Percentiles rank a stretch among this genome's conserved stretches.
phyloP scores from a whole-genome alignment of 2,888 invertebrate species.

The Drosophila hamatofila region DNA sequence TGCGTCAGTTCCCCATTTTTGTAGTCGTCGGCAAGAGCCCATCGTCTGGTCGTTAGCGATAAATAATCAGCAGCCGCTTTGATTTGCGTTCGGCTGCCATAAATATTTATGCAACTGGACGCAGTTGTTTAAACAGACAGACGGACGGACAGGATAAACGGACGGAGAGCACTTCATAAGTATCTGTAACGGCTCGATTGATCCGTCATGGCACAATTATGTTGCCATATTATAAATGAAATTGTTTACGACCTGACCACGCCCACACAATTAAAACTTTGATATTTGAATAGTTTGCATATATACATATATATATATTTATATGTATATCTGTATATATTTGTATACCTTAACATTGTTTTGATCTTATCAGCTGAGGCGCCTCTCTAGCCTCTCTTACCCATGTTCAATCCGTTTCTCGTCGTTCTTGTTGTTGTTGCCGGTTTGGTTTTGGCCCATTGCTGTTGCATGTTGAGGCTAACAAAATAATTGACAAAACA shows the following conservation, averaged over 20 bases:
- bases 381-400: constrained; percentile 1
- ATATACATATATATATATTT: constrained; percentile 34
- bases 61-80: constrained; percentile 69
- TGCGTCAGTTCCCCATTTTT: constrained; percentile 31
- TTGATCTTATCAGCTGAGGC: constrained; percentile 74
- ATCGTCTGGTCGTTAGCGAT: constrained; percentile 57
- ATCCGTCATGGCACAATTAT: constrained; percentile 32
- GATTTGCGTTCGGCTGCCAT: constrained; percentile 54
- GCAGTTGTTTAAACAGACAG: constrained; percentile 59
- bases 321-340: constrained; percentile 21
- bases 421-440: constrained; percentile 1
- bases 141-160: background rate
- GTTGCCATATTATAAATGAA: constrained; percentile 44
- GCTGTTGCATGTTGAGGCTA: constrained; percentile 75
- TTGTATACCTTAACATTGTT: constrained; percentile 52
- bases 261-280: constrained; percentile 66
- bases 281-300: constrained; percentile 23
- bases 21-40: constrained; percentile 24
- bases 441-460: constrained; percentile 13
- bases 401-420: background rate
- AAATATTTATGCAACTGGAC: constrained; percentile 74
- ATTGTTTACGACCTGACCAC: constrained; percentile 65
- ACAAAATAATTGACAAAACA: constrained; percentile 81
- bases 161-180: constrained; percentile 25
- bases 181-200: constrained; percentile 12